phyloP scores from a whole-genome alignment of 2,888 invertebrate species.

The Trilocha varians region DNA sequence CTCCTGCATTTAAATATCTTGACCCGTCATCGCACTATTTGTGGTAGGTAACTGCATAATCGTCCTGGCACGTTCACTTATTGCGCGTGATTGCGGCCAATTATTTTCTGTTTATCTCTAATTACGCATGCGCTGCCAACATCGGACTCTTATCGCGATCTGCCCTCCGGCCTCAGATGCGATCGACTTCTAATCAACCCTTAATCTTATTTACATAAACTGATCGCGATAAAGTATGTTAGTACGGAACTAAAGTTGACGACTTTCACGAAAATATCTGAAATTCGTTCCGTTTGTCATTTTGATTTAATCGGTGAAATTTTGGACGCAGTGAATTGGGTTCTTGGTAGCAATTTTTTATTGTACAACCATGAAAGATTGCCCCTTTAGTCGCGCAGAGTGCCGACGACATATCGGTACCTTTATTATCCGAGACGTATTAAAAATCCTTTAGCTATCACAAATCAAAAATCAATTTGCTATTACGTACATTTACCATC shows the following conservation, averaged over 20 bases:
- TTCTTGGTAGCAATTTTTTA: conserved; percentile 33
- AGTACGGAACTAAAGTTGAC: conserved; percentile 20
- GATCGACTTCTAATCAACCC: conserved; percentile 64
- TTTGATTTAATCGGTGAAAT: conserved; percentile 39
- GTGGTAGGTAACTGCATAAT: conserved; percentile 19
- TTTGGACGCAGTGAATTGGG: conserved; percentile 28
- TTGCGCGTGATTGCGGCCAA: conserved; percentile 68
- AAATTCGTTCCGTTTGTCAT: conserved; percentile 38
- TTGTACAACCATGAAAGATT: conserved; percentile 33
- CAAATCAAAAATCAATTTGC: too few species aligned
- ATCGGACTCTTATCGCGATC: conserved; percentile 62
- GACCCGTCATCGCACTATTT: too few species aligned
- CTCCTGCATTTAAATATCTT: too few species aligned
- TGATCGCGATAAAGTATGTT: conserved; percentile 48
- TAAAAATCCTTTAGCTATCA: too few species aligned
- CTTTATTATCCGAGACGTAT: too few species aligned
- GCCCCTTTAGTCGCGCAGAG: conserved; percentile 22
- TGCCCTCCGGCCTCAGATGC: conserved; percentile 68
- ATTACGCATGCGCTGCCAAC: conserved; percentile 71
- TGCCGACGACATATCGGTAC: conserved; percentile 17
- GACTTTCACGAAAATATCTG: conserved; percentile 35
- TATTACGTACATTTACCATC: too few species aligned
- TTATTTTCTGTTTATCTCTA: conserved; percentile 74
- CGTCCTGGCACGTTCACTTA: conserved; percentile 51
- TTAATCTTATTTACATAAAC: conserved; percentile 50